Conservation (phyloP, 2,113 vertebrate species). For the Chaetodon auriga region DNA sequence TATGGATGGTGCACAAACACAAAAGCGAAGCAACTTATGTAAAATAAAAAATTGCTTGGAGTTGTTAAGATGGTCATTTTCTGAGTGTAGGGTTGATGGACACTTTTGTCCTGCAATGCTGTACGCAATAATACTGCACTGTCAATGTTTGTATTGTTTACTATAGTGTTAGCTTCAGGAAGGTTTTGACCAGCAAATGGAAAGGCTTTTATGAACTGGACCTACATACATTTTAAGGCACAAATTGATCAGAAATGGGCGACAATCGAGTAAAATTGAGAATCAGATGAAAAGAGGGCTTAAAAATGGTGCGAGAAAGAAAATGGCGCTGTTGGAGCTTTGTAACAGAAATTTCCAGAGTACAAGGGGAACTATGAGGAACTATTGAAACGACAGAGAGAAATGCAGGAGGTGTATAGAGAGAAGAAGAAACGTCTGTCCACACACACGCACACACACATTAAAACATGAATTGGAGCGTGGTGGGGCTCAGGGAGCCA, state of each 20-base stretch:
- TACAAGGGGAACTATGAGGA: not conserved
- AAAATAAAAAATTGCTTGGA: no score
- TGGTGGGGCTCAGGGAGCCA: conserved; percentile 60
- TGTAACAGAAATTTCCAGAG: not conserved
- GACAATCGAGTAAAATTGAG: not conserved
- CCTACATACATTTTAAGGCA: not conserved
- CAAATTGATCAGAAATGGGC: not conserved
- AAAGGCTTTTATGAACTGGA: no score
- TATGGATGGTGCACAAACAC: no score
- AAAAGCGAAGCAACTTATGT: no score
- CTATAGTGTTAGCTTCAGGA: no score
- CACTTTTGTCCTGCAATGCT: no score
- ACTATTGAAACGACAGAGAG: not conserved
- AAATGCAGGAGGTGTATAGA: not conserved
- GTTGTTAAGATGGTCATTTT: no score
- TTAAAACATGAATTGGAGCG: conserved; percentile 67
- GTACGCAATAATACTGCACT: no score
- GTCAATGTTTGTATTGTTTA: no score
- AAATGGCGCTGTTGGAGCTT: not conserved
- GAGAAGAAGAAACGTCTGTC: not conserved
- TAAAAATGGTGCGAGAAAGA: not conserved
- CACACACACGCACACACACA: conserved; percentile 15
- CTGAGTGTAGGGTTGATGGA: no score
- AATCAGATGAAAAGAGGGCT: not conserved
- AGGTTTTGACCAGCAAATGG: no score